Base-by-base conservation (phyloP, 37 sponge, comb jelly and placozoan species). In the Theonella swinhoei region DNA sequence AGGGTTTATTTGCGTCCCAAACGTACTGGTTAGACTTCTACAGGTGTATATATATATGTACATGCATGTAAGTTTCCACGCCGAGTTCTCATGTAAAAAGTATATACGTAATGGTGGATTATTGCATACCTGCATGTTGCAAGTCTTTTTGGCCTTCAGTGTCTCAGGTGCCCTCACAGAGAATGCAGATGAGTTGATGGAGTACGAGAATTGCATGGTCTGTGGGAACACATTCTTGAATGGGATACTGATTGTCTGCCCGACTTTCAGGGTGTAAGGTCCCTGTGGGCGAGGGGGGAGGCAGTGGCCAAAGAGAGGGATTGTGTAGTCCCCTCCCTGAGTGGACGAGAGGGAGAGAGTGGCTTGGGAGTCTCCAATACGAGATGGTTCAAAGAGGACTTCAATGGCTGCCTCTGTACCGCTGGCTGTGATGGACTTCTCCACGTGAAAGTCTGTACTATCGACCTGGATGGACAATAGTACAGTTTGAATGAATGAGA, bases 261-360 rank as follows among this genome's bases (percentile, higher is more conserved):
- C 95, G 30, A 95, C 92, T 77, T 88, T 90, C 81, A 99, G 88
- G 39, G 83, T 80, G 75, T 87, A 94, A 26, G 99, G 99, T 0
- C 99, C 99, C 77, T 96, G 97, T 30, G 99, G 99, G 63, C 92
- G 96, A 64, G 99, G 97, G 1, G 75, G 73, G 38, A 94, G 88
- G 58, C 99, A 96, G 83, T 96, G 95, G 26, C 99, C 99, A 38
- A 74, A 22, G 28, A 99, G 84, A 23, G 99, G 99, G 79, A 99
- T 87, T 43, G 67, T 42, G 71, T 99, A 99, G 61, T 99, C 99
- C 1, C 99, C 99, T 39, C 96, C 99, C 19, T 82, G 63, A 23
- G 74, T 60, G 7, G 99, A 94, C 32, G 97, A 88, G 35, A 99
- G 88, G 62, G 78, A 72, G 80, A 99, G 94, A 31, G 65, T 88